Evolutionary conservation across 2,888 invertebrate genomes (phyloP).

Genomic region (Platycnemis pennipes): DNA sequence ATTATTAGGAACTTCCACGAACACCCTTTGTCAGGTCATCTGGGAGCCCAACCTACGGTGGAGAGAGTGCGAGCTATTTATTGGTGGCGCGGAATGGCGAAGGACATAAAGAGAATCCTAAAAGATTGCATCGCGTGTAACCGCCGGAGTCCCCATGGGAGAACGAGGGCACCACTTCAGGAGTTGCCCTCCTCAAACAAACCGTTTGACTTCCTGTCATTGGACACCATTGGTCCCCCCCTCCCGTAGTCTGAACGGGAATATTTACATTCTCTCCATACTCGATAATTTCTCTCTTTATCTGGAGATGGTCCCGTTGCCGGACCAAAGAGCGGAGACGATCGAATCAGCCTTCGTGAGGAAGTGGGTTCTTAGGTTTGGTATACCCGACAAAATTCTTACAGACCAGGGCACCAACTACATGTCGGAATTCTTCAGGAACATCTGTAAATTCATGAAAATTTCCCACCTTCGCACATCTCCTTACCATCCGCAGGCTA

Average conservation of each 20-base stretch:
- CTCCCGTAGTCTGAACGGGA: not conserved
- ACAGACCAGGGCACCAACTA: not conserved
- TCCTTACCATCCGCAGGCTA: not conserved
- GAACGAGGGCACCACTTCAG: not conserved
- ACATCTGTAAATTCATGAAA: not conserved
- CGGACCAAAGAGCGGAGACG: not conserved
- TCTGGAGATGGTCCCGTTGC: not conserved
- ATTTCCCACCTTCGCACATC: not conserved
- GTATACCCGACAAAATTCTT: not conserved
- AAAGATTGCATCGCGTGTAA: not conserved
- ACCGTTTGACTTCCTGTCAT: not conserved
- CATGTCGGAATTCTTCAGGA: not conserved
- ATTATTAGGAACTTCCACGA: not conserved
- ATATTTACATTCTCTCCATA: not conserved
- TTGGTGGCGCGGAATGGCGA: not conserved
- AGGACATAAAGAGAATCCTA: not conserved
- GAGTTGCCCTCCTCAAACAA: not conserved
- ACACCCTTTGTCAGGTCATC: not conserved
- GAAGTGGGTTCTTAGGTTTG: constrained; percentile 2
- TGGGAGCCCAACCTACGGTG: not conserved
- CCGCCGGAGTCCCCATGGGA: not conserved
- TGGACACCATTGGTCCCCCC: not conserved
- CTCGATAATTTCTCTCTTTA: not conserved
- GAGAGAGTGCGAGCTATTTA: not conserved
- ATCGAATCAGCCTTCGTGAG: not conserved